Base-by-base conservation (phyloP, 37 sponge, comb jelly and placozoan species). In the Aplysina aerophoba region DNA sequence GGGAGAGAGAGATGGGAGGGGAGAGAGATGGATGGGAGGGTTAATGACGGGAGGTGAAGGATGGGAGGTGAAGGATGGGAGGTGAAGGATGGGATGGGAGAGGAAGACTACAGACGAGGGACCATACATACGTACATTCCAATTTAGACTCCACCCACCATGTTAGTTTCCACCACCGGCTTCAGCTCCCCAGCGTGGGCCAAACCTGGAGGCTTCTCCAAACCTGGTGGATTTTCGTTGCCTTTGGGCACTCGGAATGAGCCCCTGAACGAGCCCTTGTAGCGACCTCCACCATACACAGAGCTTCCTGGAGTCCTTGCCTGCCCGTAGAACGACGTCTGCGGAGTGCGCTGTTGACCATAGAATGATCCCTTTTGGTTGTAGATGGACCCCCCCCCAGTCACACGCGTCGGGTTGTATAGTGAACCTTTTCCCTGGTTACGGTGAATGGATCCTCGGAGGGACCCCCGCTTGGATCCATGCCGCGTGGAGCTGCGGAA, bases 231-330 rank as follows among this genome's bases (percentile, higher is more conserved):
- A 17, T 75, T 53, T 55, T 75, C 78, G n/a, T 44, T 50, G 44
- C 53, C 44, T 67, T 90, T 94, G 55, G 93, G 88, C 28, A 92
- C 93, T 62, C 95, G 61, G 85, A 95, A 95, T 5, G 95, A 95
- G 0, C 93, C 93, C 36, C 83, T 59, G 36, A 91, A 60, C 0
- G 91, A 91, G 0, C 92, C 91, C 54, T 86, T 30, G 24, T 83
- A 38, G 1, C 89, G 81, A 25, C 87, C 8, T 11, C 8, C 8
- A 6, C 71, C 71, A 35, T 69, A 69, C 2, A 24, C 21, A 4
- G 78, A 75, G 25, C 78, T 44, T 50, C 40, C 44, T 41, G 78
- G 44, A 17, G 78, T 53, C 38, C 78, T 30, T 19, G 44, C n/a
- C 50, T 44, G 50, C 1, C 44, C 78, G 4, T 75, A 36, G n/a